Conservation (phyloP, 2,888 invertebrate species). For the Arrhopalites spinosus region DNA sequence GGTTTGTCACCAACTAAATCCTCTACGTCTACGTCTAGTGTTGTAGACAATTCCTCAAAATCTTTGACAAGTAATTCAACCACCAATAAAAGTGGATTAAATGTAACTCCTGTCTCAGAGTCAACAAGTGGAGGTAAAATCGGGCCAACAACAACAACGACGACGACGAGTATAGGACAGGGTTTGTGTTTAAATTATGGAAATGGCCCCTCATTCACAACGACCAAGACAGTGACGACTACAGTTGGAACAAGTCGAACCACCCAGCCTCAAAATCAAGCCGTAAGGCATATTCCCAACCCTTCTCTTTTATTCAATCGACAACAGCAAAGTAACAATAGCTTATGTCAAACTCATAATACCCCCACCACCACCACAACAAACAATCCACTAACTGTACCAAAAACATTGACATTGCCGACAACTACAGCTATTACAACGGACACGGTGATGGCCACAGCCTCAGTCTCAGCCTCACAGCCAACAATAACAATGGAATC, state of each 20-base stretch:
- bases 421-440: too few relatives aligned
- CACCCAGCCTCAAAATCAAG: constrained; percentile 63
- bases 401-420: background rate
- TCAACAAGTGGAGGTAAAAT: background rate
- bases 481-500: background rate
- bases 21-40: too few relatives aligned
- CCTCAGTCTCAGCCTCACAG: background rate
- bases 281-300: constrained; percentile 69
- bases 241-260: constrained; percentile 9
- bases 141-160: background rate
- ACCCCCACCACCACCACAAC: background rate
- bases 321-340: constrained; percentile 59
- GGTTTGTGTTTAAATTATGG: background rate
- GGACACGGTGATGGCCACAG: background rate
- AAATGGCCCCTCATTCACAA: background rate
- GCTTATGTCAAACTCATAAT: background rate
- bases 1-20: too few relatives aligned
- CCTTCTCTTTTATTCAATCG: constrained; percentile 67
- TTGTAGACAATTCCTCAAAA: too few relatives aligned
- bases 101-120: background rate
- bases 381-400: background rate
- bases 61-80: too few relatives aligned
- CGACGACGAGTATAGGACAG: background rate
- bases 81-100: too few relatives aligned
- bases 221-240: constrained; percentile 4